These are phyloP conservation scores for Anguilla anguilla DNA, from an alignment of 2,797 vertebrate species.

Conservation along the genomic window DNA sequence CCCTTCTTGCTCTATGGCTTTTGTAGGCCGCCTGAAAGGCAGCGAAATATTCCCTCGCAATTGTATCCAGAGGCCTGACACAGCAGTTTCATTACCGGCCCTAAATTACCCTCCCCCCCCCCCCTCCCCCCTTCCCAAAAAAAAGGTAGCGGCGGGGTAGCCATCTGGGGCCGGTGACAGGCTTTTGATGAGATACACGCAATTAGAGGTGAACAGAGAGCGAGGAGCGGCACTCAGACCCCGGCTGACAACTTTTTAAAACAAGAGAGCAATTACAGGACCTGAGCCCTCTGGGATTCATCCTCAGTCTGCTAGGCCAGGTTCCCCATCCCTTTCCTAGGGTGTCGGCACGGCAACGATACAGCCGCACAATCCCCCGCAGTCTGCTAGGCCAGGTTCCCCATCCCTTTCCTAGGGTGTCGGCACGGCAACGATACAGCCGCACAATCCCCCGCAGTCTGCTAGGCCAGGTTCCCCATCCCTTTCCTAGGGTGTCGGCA, in stretches of 20 bases:
- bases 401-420: too few species aligned
- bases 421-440: too few species aligned
- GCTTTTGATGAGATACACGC: conserved; percentile 2
- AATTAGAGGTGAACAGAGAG: conserved; percentile 17
- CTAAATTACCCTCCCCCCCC: not conserved
- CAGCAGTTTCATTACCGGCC: conserved; percentile 16
- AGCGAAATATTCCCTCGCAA: not conserved
- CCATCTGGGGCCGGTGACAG: not conserved
- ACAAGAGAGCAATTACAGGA: conserved; percentile 6
- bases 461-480: not conserved
- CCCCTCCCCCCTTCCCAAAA: too few species aligned
- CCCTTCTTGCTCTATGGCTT: not conserved
- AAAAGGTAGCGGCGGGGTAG: not conserved
- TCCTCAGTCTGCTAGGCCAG: not conserved
- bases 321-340: too few species aligned
- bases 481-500: not conserved
- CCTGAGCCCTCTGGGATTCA: not conserved
- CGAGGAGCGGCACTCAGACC: not conserved
- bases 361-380: too few species aligned
- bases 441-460: too few species aligned
- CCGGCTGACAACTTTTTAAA: conserved; percentile 1
- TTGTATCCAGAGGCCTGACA: conserved; percentile 26
- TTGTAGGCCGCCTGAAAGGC: conserved; percentile 15
- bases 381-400: too few species aligned
- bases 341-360: not conserved